These are phyloP conservation scores for Wiebesia pumilae DNA, from an alignment of 1,140 invertebrate species.

Conservation along the genomic window DNA sequence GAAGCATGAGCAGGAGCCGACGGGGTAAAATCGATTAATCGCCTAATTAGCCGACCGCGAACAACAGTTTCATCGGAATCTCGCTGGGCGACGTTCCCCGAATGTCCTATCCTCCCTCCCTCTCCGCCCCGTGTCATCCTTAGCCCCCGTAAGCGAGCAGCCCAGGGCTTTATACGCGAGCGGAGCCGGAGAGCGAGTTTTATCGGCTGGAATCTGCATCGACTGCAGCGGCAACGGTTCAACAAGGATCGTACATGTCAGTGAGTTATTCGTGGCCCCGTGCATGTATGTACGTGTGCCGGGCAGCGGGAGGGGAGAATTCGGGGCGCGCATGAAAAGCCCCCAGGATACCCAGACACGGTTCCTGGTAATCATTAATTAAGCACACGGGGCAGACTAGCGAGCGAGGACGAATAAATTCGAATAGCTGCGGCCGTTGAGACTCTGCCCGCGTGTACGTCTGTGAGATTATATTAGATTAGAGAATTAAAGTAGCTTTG, in stretches of 20 bases:
- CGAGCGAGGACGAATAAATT: constrained; percentile 24
- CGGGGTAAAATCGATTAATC: constrained; percentile 54
- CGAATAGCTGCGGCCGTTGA: background rate
- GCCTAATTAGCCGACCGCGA: constrained; percentile 46
- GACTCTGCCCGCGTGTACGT: no score
- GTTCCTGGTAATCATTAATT: constrained; percentile 75
- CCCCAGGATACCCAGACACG: constrained; percentile 63
- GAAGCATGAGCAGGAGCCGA: background rate
- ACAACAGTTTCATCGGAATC: constrained; percentile 50
- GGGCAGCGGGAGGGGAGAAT: constrained; percentile 41
- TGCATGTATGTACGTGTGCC: constrained; percentile 54
- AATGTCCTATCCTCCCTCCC: constrained; percentile 3
- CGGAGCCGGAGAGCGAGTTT: background rate
- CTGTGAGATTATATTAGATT: background rate
- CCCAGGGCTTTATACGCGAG: background rate
- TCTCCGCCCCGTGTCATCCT: constrained; percentile 24
- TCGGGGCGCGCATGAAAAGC: constrained; percentile 42
- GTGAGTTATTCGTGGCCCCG: constrained; percentile 35
- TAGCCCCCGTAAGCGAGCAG: background rate
- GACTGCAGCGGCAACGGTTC: constrained; percentile 5
- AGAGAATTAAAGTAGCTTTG: background rate
- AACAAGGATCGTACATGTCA: constrained; percentile 22
- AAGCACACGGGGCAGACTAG: constrained; percentile 61
- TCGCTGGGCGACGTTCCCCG: constrained; percentile 49
- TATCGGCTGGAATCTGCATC: constrained; percentile 39